phyloP scores from a whole-genome alignment of 2,113 vertebrate species.

The Corvus moneduloides region DNA sequence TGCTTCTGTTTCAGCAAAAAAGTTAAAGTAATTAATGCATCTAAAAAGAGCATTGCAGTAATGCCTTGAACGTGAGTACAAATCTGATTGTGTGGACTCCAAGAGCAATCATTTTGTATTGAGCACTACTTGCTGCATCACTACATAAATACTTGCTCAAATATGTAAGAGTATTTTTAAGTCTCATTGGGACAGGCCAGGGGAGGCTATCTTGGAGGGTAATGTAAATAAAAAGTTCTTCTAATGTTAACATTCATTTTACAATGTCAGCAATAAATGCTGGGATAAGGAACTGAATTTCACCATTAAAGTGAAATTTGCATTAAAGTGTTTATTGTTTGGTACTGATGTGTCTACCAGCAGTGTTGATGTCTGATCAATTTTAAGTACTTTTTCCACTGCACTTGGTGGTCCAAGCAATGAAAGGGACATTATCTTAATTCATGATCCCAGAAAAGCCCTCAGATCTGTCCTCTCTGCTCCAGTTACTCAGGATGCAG shows the following conservation, averaged over 20 bases:
- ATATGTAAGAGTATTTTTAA: neutral
- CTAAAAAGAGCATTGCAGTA: neutral
- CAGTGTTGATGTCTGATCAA: neutral
- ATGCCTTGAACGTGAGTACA: neutral
- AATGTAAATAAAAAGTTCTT: neutral
- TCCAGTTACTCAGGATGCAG: conserved; percentile 22
- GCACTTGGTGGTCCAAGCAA: neutral
- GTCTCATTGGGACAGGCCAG: neutral
- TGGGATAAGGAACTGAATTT: neutral
- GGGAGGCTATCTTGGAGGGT: neutral
- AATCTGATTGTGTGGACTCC: neutral
- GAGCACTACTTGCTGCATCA: neutral
- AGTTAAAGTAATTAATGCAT: neutral
- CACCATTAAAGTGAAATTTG: neutral
- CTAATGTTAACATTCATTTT: neutral
- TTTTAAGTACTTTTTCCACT: neutral
- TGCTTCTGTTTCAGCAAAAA: neutral
- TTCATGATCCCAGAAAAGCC: conserved; percentile 5
- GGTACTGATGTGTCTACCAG: neutral
- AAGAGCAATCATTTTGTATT: neutral
- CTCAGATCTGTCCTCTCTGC: neutral
- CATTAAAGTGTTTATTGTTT: neutral
- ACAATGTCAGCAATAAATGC: neutral
- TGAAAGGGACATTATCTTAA: neutral
- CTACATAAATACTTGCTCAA: neutral